Evolutionary conservation across 2,113 vertebrate species (phyloP), one percentile per base, ranked within the genome.

Genomic region (Poeciliopsis retropinna): DNA sequence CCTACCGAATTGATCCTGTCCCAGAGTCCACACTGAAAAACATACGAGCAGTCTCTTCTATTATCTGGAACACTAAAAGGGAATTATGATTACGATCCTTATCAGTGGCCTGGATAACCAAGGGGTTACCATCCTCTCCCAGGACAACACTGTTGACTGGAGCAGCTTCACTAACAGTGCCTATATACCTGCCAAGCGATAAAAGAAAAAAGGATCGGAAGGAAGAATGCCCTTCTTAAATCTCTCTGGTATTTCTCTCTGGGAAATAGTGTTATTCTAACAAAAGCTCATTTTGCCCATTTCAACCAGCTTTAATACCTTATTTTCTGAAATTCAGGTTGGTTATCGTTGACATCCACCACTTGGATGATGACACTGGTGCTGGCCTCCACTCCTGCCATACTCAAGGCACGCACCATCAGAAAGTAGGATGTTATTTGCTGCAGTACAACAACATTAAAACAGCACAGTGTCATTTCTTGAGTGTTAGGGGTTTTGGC

Each of bases 11-110:
- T 0, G 98, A 98, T 19, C 98, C 98, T 0, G 97, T 99, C 81
- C 96, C 97, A 5, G 97, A 97, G 89, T 99, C 97, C 62, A 99
- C 96, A 0, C 95, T 97, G 86, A 99, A 99, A 87, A 97, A 98
- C 78, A 95, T 95, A 54, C 96, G 96, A 63, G 98, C 96, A 0
- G 94, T 97, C 44, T 96, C 96, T 28, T 98, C 98, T 68, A 98
- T 91, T 51, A 99, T 99, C 87, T 97, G 95, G 84, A 98, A 99
- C 34, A 96, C 95, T n/a, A 99, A 92, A 76, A 99, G 85, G 69
- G 97, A 96, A 0, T 99, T 99, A 78, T 96, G 96, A 87, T 97
- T 97, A 75, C 95, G 96, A 88, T 99, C 98, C 6, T 93, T 95
- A 82, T 99, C 98, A 0, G 92, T 94, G 44, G 98, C 97, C 87